Base-by-base conservation (phyloP, 2,797 vertebrate genomes). In the Channa striata region DNA sequence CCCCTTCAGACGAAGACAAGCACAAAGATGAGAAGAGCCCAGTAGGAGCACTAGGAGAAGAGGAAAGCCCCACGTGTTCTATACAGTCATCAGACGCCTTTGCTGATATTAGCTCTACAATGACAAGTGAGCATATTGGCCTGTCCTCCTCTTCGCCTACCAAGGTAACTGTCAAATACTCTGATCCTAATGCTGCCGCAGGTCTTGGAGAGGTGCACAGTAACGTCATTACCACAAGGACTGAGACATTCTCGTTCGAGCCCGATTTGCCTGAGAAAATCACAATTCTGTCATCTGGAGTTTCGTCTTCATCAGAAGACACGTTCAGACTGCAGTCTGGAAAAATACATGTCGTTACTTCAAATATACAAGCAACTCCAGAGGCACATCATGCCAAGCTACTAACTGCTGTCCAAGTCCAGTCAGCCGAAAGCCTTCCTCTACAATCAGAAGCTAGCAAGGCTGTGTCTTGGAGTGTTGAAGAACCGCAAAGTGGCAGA, bases 201-300 rank as follows among this genome's bases (percentile, higher is more conserved):
- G 84, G 74, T 6, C 51, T 82, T 5, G 86, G 77, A 52, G 59
- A 90, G 5, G 23, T 77, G 46, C 87, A 90, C 49, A 46, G 68
- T 37, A 82, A 81, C 44, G 81, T 93, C 0, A 89, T 95, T 70
- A 93, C 90, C 25, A 94, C 94, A 39, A 95, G 92, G 80, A 95
- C 94, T 6, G 93, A 95, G 84, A 54, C 94, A 13, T 94, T 95
- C 58, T 87, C 93, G 43, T 69, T 92, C 64, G 94, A 96, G 69
- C 93, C 93, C 44, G 71, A 92, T 49, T 78, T 94, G 54, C 92
- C 93, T 34, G 93, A 94, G 74, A 94, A 93, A 80, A 83, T 93
- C 60, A 94, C 88, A 20, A 90, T 93, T 78, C 78, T 90, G 25
- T 93, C 93, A 17, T 91, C 91, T 13, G 90, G 88, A 30, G 78